These are phyloP conservation scores for Lutjanus erythropterus DNA, from an alignment of 2,113 vertebrate genomes.

Conservation along the genomic window DNA sequence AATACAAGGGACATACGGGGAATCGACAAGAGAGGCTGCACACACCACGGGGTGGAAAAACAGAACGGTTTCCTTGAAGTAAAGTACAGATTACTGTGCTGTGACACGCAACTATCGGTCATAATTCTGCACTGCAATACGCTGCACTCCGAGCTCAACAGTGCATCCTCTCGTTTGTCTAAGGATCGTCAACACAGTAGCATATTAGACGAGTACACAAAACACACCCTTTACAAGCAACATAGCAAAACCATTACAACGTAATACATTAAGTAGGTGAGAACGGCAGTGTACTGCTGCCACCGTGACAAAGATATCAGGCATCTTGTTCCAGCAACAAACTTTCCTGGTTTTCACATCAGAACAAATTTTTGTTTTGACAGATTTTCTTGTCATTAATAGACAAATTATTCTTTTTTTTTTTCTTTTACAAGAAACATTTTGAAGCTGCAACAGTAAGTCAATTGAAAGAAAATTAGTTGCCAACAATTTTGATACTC, in stretches of 20 bases:
- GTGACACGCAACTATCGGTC: not conserved
- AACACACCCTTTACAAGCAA: constrained; percentile 88
- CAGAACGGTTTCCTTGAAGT: constrained; percentile 9
- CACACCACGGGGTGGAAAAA: constrained; percentile 30
- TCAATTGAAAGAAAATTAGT: too few species aligned
- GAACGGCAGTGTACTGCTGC: not conserved
- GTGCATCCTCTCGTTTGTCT: constrained; percentile 16
- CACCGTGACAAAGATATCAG: not conserved
- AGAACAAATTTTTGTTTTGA: not conserved
- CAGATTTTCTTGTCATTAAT: not conserved
- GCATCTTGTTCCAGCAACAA: not conserved
- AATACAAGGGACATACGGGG: constrained; percentile 15
- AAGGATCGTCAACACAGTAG: constrained; percentile 87
- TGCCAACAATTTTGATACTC: too few species aligned
- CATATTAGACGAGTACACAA: constrained; percentile 87
- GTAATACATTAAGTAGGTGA: constrained; percentile 58
- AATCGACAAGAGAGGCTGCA: constrained; percentile 16
- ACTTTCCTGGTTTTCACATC: not conserved
- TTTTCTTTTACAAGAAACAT: not conserved
- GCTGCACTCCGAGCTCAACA: constrained; percentile 30
- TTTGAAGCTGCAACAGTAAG: too few species aligned
- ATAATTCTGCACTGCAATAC: constrained; percentile 19
- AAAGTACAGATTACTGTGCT: constrained; percentile 24
- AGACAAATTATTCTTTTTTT: not conserved
- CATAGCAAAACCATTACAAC: constrained; percentile 72